Conservation (phyloP, 1,140 invertebrate species). For the Chelonus insularis region DNA sequence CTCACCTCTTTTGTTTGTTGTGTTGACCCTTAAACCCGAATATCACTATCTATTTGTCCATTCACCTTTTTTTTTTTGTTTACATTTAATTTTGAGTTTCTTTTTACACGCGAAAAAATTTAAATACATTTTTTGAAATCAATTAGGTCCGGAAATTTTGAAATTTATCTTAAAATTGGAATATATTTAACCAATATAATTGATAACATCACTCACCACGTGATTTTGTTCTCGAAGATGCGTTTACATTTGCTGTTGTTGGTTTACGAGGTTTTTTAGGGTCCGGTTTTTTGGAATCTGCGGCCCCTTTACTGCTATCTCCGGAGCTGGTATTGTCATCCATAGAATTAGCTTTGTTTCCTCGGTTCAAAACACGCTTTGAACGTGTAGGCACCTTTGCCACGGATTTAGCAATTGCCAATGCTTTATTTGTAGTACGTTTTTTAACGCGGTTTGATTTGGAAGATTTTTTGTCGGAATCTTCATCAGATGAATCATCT, state of each 20-base stretch:
- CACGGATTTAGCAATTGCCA: constrained; percentile 49
- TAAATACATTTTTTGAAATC: neutral
- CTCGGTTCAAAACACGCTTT: constrained; percentile 50
- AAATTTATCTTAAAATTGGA: too few species aligned
- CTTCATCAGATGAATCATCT: constrained; percentile 31
- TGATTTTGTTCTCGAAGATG: constrained; percentile 29
- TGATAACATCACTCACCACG: constrained; percentile 28
- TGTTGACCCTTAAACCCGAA: constrained; percentile 28
- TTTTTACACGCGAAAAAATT: too few species aligned
- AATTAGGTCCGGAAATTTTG: too few species aligned
- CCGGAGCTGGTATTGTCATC: constrained; percentile 28
- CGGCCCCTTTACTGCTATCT: constrained; percentile 25
- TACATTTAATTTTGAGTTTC: too few species aligned
- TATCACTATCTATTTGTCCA: constrained; percentile 1
- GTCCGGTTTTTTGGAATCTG: constrained; percentile 28
- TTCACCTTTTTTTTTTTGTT: constrained; percentile 5
- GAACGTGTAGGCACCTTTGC: constrained; percentile 52
- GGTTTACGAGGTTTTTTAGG: constrained; percentile 20
- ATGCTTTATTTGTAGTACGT: constrained; percentile 42
- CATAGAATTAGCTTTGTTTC: constrained; percentile 27
- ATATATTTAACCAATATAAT: constrained; percentile 9
- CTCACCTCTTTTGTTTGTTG: constrained; percentile 36
- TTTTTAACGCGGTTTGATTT: constrained; percentile 48
- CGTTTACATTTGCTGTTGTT: constrained; percentile 22
- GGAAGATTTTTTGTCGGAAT: constrained; percentile 28